A percentile compares a stretch with the other conserved stretches of the same genome.
phyloP scores from a whole-genome alignment of 2,797 vertebrate genomes.

The Spea hammondii region DNA sequence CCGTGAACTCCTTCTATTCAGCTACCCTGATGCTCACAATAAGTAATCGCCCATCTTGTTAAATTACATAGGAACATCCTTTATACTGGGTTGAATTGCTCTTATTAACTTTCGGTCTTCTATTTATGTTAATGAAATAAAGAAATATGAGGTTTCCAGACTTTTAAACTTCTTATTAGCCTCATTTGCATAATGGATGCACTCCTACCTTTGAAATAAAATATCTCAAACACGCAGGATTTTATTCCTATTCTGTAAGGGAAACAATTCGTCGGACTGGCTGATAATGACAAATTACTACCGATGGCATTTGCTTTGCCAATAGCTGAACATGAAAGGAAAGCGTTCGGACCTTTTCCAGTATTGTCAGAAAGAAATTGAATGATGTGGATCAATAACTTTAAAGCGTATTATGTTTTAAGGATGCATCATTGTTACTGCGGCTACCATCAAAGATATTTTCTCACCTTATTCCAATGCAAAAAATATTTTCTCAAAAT shows the following conservation, averaged over 20 bases:
- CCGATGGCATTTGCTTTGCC: conserved; percentile 53
- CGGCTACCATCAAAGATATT: conserved; percentile 16
- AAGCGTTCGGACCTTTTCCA: conserved; percentile 51
- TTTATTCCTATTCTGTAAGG: conserved; percentile 47
- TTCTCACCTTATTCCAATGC: background rate
- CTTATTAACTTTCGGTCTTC: conserved; percentile 48
- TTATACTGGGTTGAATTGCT: conserved; percentile 40
- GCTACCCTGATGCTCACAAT: background rate
- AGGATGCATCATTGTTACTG: conserved; percentile 21
- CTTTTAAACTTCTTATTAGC: conserved; percentile 64
- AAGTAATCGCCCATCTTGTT: conserved; percentile 52
- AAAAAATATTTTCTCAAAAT: background rate
- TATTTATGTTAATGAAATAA: conserved; percentile 61
- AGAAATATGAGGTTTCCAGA: conserved; percentile 66
- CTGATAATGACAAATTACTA: conserved; percentile 24
- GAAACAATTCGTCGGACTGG: conserved; percentile 18
- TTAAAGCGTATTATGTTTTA: conserved; percentile 48
- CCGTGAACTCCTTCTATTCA: conserved; percentile 10
- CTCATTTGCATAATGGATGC: conserved; percentile 60
- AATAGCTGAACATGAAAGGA: conserved; percentile 34
- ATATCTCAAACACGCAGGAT: conserved; percentile 56
- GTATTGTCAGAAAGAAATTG: conserved; percentile 52
- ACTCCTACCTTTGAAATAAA: conserved; percentile 56
- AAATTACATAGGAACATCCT: conserved; percentile 22
- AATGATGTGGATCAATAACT: conserved; percentile 58